Percentiles rank a stretch among this genome's conserved stretches.
phyloP scores from a whole-genome alignment of 1,140 invertebrate species.

The Drosophila santomea region DNA sequence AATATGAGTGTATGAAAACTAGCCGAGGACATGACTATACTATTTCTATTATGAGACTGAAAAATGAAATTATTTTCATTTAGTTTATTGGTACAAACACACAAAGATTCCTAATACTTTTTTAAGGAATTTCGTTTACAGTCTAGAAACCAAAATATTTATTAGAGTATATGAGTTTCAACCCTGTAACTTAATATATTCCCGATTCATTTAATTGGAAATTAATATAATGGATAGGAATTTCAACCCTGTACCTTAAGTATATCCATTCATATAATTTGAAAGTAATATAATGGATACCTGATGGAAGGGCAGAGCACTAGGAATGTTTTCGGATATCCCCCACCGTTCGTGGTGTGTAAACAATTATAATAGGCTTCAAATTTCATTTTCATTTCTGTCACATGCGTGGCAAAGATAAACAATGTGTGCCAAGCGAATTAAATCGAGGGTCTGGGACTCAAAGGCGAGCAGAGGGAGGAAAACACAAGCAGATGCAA shows the following conservation, averaged over 20 bases:
- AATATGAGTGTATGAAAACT: neutral
- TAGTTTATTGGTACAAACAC: no score
- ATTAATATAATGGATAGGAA: neutral
- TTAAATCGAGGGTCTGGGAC: neutral
- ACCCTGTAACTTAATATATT: no score
- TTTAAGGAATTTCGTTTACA: no score
- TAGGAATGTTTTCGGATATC: slow-evolving; percentile 27
- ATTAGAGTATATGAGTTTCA: neutral
- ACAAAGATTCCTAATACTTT: no score
- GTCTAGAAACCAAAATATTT: no score
- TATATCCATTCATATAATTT: neutral
- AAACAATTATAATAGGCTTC: slow-evolving; percentile 65
- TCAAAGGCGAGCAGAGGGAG: slow-evolving; percentile 13
- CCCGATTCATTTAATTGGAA: neutral
- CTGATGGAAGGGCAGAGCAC: slow-evolving; percentile 2
- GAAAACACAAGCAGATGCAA: slow-evolving; percentile 33
- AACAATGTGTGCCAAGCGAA: slow-evolving; percentile 1
- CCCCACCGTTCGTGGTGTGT: slow-evolving; percentile 40
- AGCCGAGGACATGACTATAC: neutral
- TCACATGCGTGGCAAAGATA: slow-evolving; percentile 46
- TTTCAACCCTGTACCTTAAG: neutral
- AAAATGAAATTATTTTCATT: neutral
- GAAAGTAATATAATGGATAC: neutral
- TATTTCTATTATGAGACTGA: neutral
- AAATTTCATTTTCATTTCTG: slow-evolving; percentile 60